Evolutionary conservation across 2,797 vertebrate genomes (phyloP).

Genomic region (Chiloscyllium punctatum): DNA sequence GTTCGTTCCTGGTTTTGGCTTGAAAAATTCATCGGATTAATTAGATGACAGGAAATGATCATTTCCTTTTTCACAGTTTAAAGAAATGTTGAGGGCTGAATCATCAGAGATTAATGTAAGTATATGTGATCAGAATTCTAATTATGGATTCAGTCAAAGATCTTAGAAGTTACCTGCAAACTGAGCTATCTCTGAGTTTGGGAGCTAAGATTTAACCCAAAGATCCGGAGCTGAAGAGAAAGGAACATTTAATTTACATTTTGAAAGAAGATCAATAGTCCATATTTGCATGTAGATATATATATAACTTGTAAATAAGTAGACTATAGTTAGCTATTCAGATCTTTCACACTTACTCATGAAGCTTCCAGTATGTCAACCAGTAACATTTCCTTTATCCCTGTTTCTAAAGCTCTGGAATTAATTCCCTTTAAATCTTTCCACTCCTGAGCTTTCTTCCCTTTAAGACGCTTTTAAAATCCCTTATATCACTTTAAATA

Average conservation of each 20-base stretch:
- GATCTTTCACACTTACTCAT: background rate
- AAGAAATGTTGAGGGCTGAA: background rate
- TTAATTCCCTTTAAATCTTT: background rate
- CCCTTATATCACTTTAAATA: background rate
- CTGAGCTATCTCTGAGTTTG: background rate
- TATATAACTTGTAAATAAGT: too few species aligned
- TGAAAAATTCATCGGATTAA: background rate
- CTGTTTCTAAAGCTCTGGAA: background rate
- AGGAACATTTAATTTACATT: too few species aligned
- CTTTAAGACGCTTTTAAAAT: background rate
- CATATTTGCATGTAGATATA: background rate
- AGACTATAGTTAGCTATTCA: background rate
- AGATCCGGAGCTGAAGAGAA: background rate
- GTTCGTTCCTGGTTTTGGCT: background rate
- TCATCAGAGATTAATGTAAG: constrained; percentile 19
- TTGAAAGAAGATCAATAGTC: background rate
- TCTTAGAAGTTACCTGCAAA: background rate
- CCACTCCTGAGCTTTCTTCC: background rate
- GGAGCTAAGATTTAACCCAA: background rate
- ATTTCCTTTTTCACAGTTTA: background rate
- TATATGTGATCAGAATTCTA: background rate
- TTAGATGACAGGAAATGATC: background rate
- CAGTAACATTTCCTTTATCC: background rate
- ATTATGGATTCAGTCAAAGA: background rate
- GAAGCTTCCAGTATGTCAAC: background rate